Evolutionary conservation across 2,888 invertebrate genomes (phyloP).

Genomic region (Galerucella pusilla): DNA sequence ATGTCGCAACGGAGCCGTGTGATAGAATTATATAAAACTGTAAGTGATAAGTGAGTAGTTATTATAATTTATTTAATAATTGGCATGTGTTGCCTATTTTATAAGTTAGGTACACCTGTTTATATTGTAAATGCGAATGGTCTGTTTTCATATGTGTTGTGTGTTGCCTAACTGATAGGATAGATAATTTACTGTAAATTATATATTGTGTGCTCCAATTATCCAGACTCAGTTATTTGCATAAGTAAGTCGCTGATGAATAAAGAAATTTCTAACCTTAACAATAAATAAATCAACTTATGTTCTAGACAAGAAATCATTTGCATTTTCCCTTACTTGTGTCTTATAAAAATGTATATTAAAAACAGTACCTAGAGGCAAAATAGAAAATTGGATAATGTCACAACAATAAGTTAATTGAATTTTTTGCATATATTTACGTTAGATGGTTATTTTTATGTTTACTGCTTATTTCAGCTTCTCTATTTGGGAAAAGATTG

Average conservation of each 20-base stretch:
- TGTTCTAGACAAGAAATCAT: too few relatives aligned
- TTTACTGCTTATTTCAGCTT: conserved; percentile 72
- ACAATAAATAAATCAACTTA: too few relatives aligned
- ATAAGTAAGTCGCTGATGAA: too few relatives aligned
- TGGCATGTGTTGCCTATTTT: not conserved
- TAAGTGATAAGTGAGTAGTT: conserved; percentile 62
- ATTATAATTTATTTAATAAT: not conserved
- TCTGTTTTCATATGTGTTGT: not conserved
- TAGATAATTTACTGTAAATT: not conserved
- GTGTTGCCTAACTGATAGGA: not conserved
- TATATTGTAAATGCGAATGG: not conserved
- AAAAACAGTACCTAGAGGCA: too few relatives aligned
- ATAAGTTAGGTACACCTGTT: not conserved
- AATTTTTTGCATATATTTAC: not conserved
- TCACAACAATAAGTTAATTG: not conserved
- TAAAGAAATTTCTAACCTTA: too few relatives aligned
- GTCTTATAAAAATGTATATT: too few relatives aligned
- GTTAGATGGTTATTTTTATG: not conserved
- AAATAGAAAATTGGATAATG: not conserved
- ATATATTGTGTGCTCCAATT: too few relatives aligned
- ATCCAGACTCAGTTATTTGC: too few relatives aligned
- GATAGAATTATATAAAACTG: conserved; percentile 74
- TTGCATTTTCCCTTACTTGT: too few relatives aligned
- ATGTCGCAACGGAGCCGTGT: conserved; percentile 67
- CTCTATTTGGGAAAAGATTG: conserved; percentile 91